A percentile compares a stretch with the other conserved stretches of the same genome.
These are phyloP conservation scores for Heliconius eleuchia DNA, from an alignment of 1,140 invertebrate species.

Conservation along the genomic window DNA sequence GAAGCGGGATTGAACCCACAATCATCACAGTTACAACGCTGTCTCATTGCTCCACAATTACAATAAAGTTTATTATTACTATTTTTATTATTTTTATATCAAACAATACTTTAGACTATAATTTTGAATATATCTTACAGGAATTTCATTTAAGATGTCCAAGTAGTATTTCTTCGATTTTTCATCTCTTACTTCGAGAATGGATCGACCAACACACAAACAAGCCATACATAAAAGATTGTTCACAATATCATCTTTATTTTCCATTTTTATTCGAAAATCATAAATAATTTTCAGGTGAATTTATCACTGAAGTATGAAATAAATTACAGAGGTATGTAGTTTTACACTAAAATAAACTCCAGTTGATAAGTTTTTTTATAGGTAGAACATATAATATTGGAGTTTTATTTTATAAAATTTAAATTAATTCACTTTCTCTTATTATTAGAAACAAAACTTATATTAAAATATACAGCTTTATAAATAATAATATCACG, in stretches of 20 bases:
- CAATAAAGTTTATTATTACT: too few species aligned
- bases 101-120: too few species aligned
- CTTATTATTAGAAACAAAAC: background rate
- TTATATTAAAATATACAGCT: background rate
- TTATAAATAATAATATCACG: background rate
- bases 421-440: constrained; percentile 8
- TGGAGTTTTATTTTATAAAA: background rate
- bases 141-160: constrained; percentile 59
- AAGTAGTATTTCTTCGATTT: constrained; percentile 59
- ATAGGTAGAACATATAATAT: background rate
- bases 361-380: background rate
- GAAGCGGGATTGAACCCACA: too few species aligned
- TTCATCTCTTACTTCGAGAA: constrained; percentile 49
- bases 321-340: background rate
- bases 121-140: constrained; percentile 48
- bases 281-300: background rate
- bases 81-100: background rate
- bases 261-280: constrained; percentile 47
- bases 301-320: background rate
- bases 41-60: too few species aligned
- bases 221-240: constrained; percentile 64
- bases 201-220: constrained; percentile 55
- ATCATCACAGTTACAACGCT: too few species aligned
- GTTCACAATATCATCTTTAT: constrained; percentile 43
- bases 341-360: background rate